A percentile compares a stretch with the other conserved stretches of the same genome.
Evolutionary conservation across 2,888 invertebrate species (phyloP).

Genomic region (Psylliodes chrysocephalus): DNA sequence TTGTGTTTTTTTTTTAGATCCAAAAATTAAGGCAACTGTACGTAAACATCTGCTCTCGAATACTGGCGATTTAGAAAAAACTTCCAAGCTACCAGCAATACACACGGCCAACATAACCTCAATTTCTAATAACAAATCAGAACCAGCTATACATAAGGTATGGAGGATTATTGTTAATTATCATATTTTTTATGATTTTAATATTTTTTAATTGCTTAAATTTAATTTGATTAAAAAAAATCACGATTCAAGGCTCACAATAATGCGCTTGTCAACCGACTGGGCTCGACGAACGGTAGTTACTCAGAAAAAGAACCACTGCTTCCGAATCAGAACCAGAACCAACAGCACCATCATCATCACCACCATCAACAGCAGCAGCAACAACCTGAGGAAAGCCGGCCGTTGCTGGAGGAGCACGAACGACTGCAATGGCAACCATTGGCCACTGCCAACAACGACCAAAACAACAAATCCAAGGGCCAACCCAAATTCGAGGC

Average conservation of each 20-base stretch:
- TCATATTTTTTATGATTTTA: too few relatives aligned
- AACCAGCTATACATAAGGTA: constrained; percentile 41
- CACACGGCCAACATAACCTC: constrained; percentile 48
- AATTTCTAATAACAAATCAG: constrained; percentile 36
- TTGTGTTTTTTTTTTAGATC: constrained; percentile 82
- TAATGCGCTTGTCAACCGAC: constrained; percentile 51
- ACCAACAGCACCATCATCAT: too few relatives aligned
- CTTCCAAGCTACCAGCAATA: constrained; percentile 62
- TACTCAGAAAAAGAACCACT: constrained; percentile 55
- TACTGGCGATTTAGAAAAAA: constrained; percentile 58
- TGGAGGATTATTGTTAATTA: too few relatives aligned
- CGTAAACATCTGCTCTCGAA: constrained; percentile 76
- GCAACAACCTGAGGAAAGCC: constrained; percentile 55
- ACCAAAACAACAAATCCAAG: constrained; percentile 48
- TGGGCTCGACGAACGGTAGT: constrained; percentile 67
- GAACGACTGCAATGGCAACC: constrained; percentile 69
- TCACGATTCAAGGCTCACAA: constrained; percentile 15
- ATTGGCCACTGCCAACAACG: constrained; percentile 60
- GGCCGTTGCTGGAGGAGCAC: constrained; percentile 62
- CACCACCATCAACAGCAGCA: constrained; percentile 1
- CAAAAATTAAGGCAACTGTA: constrained; percentile 85
- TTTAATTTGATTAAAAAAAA: too few relatives aligned
- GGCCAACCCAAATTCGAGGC: constrained; percentile 80
- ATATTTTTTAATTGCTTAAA: too few relatives aligned
- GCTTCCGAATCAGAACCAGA: constrained; percentile 27